These are phyloP conservation scores for Heterotilapia buettikoferi DNA, from an alignment of 2,113 vertebrate species.

Conservation along the genomic window DNA sequence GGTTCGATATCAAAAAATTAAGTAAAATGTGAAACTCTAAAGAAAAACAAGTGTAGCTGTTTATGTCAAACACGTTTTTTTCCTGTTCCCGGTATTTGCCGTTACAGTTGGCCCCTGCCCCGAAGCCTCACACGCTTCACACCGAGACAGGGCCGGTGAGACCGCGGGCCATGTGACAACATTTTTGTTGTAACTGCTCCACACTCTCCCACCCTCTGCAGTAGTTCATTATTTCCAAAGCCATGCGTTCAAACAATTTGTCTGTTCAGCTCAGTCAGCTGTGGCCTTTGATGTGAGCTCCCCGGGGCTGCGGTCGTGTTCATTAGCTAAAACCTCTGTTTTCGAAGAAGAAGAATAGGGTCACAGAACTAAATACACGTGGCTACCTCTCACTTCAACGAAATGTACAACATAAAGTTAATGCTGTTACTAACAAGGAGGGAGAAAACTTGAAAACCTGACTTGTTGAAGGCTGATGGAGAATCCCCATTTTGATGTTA, in stretches of 20 bases:
- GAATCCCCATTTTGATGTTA: not conserved
- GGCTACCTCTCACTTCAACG: not conserved
- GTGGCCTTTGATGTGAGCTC: conserved; percentile 65
- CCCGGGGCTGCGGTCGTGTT: conserved; percentile 40
- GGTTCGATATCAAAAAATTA: not conserved
- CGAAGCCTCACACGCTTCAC: conserved; percentile 37
- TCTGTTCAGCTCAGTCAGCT: conserved; percentile 63
- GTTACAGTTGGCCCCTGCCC: conserved; percentile 19
- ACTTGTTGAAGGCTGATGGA: not conserved
- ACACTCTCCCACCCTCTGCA: conserved; percentile 55
- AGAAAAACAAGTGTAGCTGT: not conserved
- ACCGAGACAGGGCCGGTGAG: not conserved
- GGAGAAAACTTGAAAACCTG: not conserved
- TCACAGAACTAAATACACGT: not conserved
- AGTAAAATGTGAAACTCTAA: not conserved
- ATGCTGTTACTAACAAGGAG: not conserved
- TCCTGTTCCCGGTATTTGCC: not conserved
- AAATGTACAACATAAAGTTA: not conserved
- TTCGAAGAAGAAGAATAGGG: not conserved
- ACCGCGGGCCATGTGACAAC: conserved; percentile 53
- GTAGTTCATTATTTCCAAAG: conserved; percentile 68
- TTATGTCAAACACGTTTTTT: not conserved
- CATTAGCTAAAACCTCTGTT: conserved; percentile 59
- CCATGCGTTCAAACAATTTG: conserved; percentile 67
- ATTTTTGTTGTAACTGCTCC: conserved; percentile 61